phyloP scores from a whole-genome alignment of 2,888 invertebrate genomes.

The Parapristionchus giblindavisi region DNA sequence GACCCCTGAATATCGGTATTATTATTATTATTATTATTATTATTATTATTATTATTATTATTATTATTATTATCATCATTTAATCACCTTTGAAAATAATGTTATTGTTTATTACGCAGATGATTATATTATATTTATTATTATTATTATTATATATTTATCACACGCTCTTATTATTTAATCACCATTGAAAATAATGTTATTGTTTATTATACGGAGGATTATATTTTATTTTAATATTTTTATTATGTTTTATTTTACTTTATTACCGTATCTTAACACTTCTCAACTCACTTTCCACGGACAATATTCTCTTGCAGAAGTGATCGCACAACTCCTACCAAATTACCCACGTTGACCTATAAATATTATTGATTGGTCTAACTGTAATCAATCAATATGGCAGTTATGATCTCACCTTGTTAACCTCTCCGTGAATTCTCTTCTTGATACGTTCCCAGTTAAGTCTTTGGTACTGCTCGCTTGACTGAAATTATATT shows the following conservation, averaged over 20 bases:
- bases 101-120: too few species aligned
- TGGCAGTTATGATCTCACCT: slow-evolving; percentile 71
- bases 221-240: too few species aligned
- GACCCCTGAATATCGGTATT: slow-evolving; percentile 75
- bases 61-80: too few species aligned
- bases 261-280: neutral
- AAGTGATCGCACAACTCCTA: slow-evolving; percentile 86
- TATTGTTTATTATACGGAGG: too few species aligned
- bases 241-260: too few species aligned
- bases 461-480: slow-evolving; percentile 91
- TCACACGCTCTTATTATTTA: too few species aligned
- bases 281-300: slow-evolving; percentile 76
- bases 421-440: slow-evolving; percentile 96
- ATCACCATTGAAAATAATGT: too few species aligned
- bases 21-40: neutral
- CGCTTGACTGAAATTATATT: slow-evolving; percentile 73
- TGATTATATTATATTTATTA: too few species aligned
- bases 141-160: too few species aligned
- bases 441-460: slow-evolving; percentile 99
- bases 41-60: too few species aligned
- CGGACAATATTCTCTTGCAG: slow-evolving; percentile 93
- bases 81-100: too few species aligned
- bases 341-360: slow-evolving; percentile 89
- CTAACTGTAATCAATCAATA: neutral
- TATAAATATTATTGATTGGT: neutral